Evolutionary conservation across 2,888 invertebrate genomes (phyloP), one percentile per base, ranked within the genome.

Genomic region (Mythimna lalbum): DNA sequence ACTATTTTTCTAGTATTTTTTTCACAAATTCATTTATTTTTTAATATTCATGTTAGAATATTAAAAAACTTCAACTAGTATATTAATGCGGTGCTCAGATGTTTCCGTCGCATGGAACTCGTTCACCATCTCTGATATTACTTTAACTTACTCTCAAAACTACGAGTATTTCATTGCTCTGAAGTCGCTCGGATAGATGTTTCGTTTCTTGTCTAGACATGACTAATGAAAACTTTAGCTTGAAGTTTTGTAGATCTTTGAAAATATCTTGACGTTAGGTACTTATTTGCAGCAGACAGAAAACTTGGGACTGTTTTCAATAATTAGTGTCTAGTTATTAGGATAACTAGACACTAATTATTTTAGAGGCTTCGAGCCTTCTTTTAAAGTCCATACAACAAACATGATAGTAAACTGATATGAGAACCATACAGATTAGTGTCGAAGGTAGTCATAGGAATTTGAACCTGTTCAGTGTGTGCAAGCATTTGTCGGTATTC

Each of bases 171-270:
- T 83, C 52, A 77, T 76, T 69, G 53, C 64, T 69, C 39, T 47
- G 31, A 68, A 67, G 64, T 67, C 59, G 14, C 36, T 68, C 61
- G 33, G 21, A 61, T 53, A 65, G 63, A 73, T 62, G 57, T 66
- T 78, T 52, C 31, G n/a, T 61, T 82, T 39, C 57, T 53, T 61
- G 56, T 63, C 56, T 62, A 64, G 52, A 77, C 50, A 69, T 66
- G 39, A 52, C 50, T 70, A 43, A 76, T 71, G 68, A 67, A 53
- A 76, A 67, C 23, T 36, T 52, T 21, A 74, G 52, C 33, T 67
- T 76, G 2, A 1, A 27, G 68, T 67, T 53, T 66, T 7, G 36
- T 36, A 19, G 21, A 67, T 31, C 23, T 49, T 68, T 33, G 3
- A 27, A 47, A 43, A 74, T 19, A 43, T 52, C 14, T 65, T 17